Evolutionary conservation across 2,113 vertebrate species (phyloP), one percentile per base, ranked within the genome.

Genomic region (Sterrhoptilus dennistouni): DNA sequence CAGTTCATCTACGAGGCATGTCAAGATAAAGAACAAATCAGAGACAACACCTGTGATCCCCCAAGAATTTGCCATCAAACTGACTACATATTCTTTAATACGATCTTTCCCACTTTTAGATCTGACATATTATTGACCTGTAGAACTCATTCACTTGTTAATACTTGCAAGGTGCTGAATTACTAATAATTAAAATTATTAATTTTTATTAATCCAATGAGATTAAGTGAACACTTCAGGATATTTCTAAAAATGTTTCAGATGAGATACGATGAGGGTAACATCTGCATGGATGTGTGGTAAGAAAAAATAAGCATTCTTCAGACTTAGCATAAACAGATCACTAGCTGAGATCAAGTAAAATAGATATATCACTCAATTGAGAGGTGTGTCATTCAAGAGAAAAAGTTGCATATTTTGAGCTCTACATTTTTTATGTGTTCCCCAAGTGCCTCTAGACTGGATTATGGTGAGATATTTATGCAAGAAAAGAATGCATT

Each of bases 11-110:
- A 83, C 69, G 74, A 87, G 60, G 28, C 25, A 75, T 56, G 68
- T 85, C 85, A 93, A 93, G 88, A 83, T 90, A 92, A 96, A 96
- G 47, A 91, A 33, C 56, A 94, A 94, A 81, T 89, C 65, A 93
- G 94, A 96, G 91, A 87, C 77, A 89, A 68, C 85, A 89, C n/a
- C 38, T 0, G 0, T 56, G 90, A 93, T 89, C 72, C 59, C 90
- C 50, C 23, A 84, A 22, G 52, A 84, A 77, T 94, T 94, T 89
- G n/a, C n/a, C 11, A 3, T 82, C 36, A 94, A 52, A 75, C 35
- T 74, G 72, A 74, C 64, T 80, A 56, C 47, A 61, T 89, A 68
- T 75, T 82, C 49, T 83, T 14, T 83, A 83, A 75, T n/a, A 84
- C 44, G 45, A 87, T 84, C 89, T 94, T 93, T 33, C 42, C n/a